Percentiles rank a stretch among this genome's conserved stretches.
Evolutionary conservation across 2,113 vertebrate species (phyloP).

Genomic region (Caloenas nicobarica): DNA sequence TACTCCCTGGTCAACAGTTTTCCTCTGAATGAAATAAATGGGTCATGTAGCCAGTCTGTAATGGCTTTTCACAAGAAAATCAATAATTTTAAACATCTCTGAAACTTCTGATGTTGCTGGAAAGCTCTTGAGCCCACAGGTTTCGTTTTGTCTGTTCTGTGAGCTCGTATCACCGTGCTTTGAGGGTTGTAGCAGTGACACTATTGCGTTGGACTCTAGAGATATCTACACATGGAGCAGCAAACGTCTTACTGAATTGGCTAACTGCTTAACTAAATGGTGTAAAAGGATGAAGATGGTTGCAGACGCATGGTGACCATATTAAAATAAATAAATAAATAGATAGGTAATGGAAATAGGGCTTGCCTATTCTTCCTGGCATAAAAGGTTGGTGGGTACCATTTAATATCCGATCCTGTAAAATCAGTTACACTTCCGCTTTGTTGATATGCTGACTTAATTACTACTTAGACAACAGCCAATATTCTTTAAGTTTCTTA

Average conservation of each 20-base stretch:
- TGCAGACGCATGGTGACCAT: not conserved
- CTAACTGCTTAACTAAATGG: not conserved
- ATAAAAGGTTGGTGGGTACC: not conserved
- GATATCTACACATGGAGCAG: not conserved
- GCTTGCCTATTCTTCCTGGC: not conserved
- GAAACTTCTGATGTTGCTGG: slow-evolving; percentile 18
- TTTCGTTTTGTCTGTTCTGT: slow-evolving; percentile 52
- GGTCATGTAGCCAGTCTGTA: not conserved
- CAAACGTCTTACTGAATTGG: not conserved
- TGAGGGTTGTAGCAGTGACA: not conserved
- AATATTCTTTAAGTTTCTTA: not conserved
- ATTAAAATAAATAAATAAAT: not conserved
- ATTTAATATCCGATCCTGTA: not conserved
- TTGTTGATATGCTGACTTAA: not conserved
- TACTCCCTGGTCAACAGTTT: not conserved
- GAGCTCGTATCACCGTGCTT: not conserved
- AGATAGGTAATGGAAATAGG: not conserved
- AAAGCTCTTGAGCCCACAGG: slow-evolving; percentile 25
- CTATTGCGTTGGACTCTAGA: not conserved
- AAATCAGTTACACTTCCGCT: not conserved
- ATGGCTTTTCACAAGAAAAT: slow-evolving; percentile 39
- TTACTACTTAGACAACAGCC: not conserved
- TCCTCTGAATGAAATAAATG: not conserved
- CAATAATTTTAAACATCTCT: not conserved
- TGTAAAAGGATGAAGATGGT: not conserved